phyloP scores from a whole-genome alignment of 2,113 vertebrate species.

The Rhombomys opimus region DNA sequence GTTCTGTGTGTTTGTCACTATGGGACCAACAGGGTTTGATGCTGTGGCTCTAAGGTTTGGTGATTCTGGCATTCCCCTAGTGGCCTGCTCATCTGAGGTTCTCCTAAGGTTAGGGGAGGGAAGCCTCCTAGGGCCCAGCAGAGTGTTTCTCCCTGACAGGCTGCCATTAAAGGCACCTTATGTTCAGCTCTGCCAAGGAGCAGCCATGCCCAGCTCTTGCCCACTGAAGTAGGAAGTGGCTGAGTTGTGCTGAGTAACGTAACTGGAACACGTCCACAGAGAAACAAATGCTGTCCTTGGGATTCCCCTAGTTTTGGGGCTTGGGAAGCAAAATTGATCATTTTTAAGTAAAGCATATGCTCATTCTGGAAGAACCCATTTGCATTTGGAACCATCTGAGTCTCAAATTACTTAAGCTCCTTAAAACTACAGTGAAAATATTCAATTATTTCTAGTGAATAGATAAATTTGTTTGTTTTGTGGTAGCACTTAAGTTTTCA shows the following conservation, averaged over 20 bases:
- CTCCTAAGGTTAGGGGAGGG: not conserved
- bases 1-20: not conserved
- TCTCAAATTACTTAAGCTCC: constrained; percentile 37
- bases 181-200: not conserved
- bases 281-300: not conserved
- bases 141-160: fast-evolving
- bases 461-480: constrained; percentile 63
- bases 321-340: not conserved
- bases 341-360: constrained; percentile 6
- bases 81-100: not conserved
- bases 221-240: not conserved
- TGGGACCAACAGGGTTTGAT: not conserved
- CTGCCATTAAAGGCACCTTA: not conserved
- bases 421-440: constrained; percentile 20
- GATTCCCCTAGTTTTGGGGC: not conserved
- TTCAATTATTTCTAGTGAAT: constrained; percentile 33
- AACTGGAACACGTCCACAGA: not conserved
- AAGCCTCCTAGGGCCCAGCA: not conserved
- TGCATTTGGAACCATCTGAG: constrained; percentile 28
- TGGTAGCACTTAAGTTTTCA: constrained; percentile 29
- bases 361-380: constrained; percentile 38
- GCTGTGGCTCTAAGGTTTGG: not conserved
- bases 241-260: not conserved
- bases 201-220: not conserved
- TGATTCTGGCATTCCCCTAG: not conserved